Conservation (phyloP, 2,797 vertebrate genomes). For the Valencia hispanica region DNA sequence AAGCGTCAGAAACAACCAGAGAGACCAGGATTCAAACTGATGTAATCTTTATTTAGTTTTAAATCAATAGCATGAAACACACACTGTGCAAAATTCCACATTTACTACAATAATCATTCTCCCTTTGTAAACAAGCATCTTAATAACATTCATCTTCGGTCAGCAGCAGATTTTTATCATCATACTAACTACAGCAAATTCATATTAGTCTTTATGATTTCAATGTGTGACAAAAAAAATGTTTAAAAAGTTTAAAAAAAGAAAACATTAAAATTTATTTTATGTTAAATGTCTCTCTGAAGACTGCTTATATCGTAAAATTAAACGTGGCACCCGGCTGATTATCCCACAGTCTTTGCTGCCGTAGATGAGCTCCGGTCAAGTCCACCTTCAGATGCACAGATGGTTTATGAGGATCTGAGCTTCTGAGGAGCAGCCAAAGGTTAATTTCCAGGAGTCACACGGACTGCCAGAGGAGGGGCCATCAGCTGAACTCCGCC, state of each 20-base stretch:
- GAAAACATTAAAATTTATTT: neutral
- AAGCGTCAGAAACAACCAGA: neutral
- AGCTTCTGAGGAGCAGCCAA: slow-evolving; percentile 65
- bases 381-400: slow-evolving; percentile 11
- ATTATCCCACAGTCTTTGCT: neutral
- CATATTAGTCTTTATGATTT: neutral
- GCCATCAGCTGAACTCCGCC: neutral
- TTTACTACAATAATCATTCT: neutral
- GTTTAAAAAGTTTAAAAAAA: neutral
- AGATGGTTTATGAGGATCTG: slow-evolving; percentile 58
- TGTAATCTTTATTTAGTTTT: neutral
- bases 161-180: neutral
- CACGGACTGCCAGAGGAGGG: neutral
- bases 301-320: neutral
- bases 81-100: neutral
- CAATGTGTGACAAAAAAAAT: neutral
- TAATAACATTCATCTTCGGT: neutral
- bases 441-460: slow-evolving; percentile 64
- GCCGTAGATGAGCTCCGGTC: neutral
- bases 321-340: neutral
- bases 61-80: neutral
- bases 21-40: neutral
- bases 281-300: neutral
- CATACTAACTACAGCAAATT: neutral
- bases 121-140: neutral